Base-by-base conservation (phyloP, 1,140 invertebrate species). In the Subanguina moxae region DNA sequence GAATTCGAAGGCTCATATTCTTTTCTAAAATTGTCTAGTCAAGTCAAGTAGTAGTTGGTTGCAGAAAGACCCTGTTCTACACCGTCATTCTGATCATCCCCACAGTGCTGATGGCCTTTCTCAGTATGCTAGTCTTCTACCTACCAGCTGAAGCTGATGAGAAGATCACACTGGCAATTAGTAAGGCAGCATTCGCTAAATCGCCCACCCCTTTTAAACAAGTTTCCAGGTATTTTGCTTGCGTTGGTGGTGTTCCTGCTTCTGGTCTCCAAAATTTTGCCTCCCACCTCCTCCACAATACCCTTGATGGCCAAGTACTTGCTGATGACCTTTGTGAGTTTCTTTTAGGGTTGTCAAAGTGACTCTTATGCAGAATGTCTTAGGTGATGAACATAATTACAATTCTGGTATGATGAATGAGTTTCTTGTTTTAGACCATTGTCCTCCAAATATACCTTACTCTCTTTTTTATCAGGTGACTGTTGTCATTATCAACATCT, bases 401-500 rank as follows among this genome's bases (percentile, higher is more conserved):
- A 87, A 97, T 99, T 85, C 86, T 98, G 65, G 91, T 38, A 38
- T 5, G 32, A 3, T 38, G 11, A 38, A 38, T n/a, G n/a, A n/a
- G n/a, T n/a, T n/a, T n/a, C 32, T 11, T 38, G 32, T 38, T 38
- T 38, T 38, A n/a, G n/a, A n/a, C n/a, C n/a, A n/a, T 38, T 38
- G 3, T 38, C 11, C 11, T 3, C 32, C 3, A 38, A 38, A 38
- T 38, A 38, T 38, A 11, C 32, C 32, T 38, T 38, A 11, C 32
- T 38, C 32, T 11, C 32, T 11, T 11, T 38, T 3, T 38, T 38
- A 5, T 38, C 3, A 38, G 32, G 32, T 97, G 7, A 98, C 96
- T 0, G 94, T 98, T 21, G 90, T 98, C 79, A 97, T 98, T 77
- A 97, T 99, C 81, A 99, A 99, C 84, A 94, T 93, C 90, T 97